Conservation (phyloP, 1,140 invertebrate species). For the Schlechtendalia chinensis region DNA sequence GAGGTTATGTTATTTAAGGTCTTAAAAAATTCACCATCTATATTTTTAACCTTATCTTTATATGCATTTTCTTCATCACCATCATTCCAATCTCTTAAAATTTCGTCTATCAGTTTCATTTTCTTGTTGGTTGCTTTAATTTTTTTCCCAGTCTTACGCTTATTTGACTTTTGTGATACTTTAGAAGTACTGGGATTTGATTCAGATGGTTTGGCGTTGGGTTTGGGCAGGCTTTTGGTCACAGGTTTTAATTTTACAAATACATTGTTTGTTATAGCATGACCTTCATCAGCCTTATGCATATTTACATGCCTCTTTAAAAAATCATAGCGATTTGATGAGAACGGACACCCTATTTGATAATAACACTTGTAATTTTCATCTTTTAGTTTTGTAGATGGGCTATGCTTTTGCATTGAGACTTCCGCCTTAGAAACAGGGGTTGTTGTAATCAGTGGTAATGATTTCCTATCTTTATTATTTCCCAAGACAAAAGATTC, state of each 20-base stretch:
- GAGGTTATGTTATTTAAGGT: neutral
- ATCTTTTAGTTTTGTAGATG: neutral
- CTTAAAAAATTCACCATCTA: neutral
- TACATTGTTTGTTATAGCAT: no score
- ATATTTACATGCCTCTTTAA: neutral
- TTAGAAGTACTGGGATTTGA: neutral
- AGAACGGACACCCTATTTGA: neutral
- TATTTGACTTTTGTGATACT: neutral
- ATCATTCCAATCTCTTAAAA: slow-evolving; percentile 30
- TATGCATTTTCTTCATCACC: neutral
- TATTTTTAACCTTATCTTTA: neutral
- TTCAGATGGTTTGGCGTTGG: neutral
- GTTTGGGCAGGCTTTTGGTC: neutral
- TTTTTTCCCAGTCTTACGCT: neutral
- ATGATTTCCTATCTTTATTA: neutral
- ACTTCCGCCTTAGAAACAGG: neutral
- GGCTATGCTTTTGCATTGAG: neutral
- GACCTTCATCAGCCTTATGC: neutral
- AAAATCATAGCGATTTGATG: neutral
- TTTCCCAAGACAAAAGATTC: neutral
- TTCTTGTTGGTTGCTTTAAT: neutral
- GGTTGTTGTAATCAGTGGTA: no score
- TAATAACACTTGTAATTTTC: neutral
- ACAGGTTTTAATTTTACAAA: neutral
- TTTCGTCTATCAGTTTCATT: slow-evolving; percentile 1